Percentiles rank a stretch among this genome's conserved stretches.
These are phyloP conservation scores for Leptodactylus fallax DNA, from an alignment of 2,797 vertebrate species.

Conservation along the genomic window DNA sequence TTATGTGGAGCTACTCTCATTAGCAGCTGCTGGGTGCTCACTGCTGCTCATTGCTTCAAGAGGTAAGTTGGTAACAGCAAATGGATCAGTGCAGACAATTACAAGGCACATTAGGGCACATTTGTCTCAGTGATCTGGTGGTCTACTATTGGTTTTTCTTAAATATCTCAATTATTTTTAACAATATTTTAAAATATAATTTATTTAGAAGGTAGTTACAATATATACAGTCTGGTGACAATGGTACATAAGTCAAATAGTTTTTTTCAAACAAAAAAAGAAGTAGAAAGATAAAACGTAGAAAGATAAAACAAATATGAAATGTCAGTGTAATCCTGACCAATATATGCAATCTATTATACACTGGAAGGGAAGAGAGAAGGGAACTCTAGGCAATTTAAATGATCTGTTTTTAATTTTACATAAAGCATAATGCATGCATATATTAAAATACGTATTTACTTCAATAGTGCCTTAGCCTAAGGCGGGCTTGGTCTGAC, in stretches of 20 bases:
- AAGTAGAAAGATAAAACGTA: background rate
- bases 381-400: too few relatives aligned
- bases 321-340: background rate
- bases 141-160: background rate
- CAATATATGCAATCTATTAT: background rate
- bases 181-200: background rate
- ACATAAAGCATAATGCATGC: too few relatives aligned
- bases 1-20: constrained; percentile 96
- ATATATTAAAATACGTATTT: too few relatives aligned
- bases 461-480: too few relatives aligned
- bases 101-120: background rate
- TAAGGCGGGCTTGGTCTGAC: too few relatives aligned
- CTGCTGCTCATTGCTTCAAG: constrained; percentile 97
- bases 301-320: background rate
- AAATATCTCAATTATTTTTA: background rate
- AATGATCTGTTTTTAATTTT: too few relatives aligned
- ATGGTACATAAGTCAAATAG: too few relatives aligned
- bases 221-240: background rate
- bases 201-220: background rate
- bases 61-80: constrained; percentile 77
- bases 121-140: background rate
- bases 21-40: constrained; percentile 95
- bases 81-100: background rate
- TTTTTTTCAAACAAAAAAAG: background rate
- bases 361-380: too few relatives aligned